Percentiles rank a stretch among this genome's conserved stretches.
Conservation (phyloP, 2,797 vertebrate species). For the Pipistrellus pygmaeus region DNA sequence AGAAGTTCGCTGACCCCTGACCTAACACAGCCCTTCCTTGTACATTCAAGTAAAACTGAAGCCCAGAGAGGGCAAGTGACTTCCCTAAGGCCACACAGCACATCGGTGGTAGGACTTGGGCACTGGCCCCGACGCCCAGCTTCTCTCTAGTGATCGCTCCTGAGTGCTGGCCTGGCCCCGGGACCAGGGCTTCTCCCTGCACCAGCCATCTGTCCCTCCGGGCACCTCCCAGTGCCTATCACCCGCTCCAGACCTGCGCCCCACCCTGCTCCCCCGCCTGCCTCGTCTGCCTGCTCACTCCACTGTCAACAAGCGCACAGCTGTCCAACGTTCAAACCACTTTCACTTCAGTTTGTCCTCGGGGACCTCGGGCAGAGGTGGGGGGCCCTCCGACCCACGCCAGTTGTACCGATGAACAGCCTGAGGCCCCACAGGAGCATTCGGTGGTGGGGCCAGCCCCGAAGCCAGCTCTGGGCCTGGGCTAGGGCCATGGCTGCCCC, state of each 20-base stretch:
- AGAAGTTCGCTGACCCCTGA: background rate
- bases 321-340: background rate
- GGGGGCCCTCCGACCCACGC: background rate
- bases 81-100: conserved; percentile 14
- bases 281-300: background rate
- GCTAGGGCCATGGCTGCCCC: background rate
- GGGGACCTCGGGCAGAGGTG: background rate
- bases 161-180: background rate
- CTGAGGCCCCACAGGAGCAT: background rate
- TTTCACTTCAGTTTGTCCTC: background rate
- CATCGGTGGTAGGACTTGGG: background rate
- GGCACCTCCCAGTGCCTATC: conserved; percentile 74
- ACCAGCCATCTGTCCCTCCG: conserved; percentile 59
- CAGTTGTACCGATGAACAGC: background rate
- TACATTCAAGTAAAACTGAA: background rate
- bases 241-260: conserved; percentile 62
- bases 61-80: conserved; percentile 4
- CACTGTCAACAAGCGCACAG: background rate
- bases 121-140: background rate
- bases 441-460: background rate
- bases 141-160: background rate
- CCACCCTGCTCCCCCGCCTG: conserved; percentile 50
- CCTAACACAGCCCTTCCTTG: background rate
- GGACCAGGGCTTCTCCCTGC: background rate
- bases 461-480: background rate